phyloP scores from a whole-genome alignment of 2,888 invertebrate species.

The Orchestes rusci region DNA sequence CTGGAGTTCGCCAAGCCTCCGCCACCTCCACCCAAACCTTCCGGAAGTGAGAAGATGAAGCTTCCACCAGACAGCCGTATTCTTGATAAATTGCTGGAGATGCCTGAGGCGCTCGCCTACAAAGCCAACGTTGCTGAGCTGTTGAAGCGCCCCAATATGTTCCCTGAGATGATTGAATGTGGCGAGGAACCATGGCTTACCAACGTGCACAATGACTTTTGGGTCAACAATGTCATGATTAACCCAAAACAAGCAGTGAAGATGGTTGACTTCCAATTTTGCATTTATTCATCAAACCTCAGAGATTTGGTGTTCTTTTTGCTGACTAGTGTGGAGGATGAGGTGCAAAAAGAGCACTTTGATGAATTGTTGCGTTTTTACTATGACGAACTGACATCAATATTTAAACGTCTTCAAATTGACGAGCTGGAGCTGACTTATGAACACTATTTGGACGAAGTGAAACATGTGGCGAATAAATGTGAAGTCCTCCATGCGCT shows the following conservation, averaged over 20 bases:
- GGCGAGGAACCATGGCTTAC: constrained; percentile 12
- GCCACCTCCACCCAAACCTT: not conserved
- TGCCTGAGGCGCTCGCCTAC: constrained; percentile 3
- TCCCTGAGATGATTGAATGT: not conserved
- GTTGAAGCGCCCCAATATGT: not conserved
- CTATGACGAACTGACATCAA: constrained; percentile 2
- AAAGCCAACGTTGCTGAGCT: not conserved
- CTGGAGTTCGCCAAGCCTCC: constrained; percentile 2
- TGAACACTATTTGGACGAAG: constrained; percentile 4
- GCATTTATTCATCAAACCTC: constrained; percentile 5
- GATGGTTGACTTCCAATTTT: constrained; percentile 16
- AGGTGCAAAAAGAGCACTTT: constrained; percentile 5
- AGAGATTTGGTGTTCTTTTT: constrained; percentile 16
- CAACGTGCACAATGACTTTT: constrained; percentile 11
- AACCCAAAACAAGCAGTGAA: constrained; percentile 3
- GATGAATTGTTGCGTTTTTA: constrained; percentile 14
- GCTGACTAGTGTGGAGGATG: constrained; percentile 12
- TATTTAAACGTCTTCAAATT: constrained; percentile 1
- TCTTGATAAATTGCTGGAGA: not conserved
- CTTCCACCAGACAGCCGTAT: too few species aligned
- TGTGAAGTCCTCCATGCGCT: constrained; percentile 4
- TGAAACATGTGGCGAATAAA: not conserved
- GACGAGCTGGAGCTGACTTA: constrained; percentile 6
- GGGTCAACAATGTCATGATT: constrained; percentile 18
- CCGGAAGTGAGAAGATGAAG: not conserved